phyloP scores from a whole-genome alignment of 2,888 invertebrate genomes.

The Opisthograptis luteolata region DNA sequence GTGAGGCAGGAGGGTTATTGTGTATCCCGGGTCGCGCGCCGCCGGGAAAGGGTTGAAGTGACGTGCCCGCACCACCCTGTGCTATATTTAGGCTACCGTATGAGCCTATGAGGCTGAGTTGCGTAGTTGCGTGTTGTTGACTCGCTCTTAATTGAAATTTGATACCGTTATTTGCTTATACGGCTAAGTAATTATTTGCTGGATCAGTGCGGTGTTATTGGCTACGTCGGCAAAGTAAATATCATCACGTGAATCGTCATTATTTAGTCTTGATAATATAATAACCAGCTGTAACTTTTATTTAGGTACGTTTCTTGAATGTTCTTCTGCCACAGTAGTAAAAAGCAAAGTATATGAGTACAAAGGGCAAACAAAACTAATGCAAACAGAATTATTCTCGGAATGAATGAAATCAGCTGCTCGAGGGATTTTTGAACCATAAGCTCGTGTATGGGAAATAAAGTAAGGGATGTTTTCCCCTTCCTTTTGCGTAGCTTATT shows the following conservation, averaged over 20 bases:
- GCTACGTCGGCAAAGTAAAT: constrained; percentile 12
- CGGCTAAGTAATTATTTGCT: constrained; percentile 1
- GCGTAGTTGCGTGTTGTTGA: constrained; percentile 1
- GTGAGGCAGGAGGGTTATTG: constrained; percentile 57
- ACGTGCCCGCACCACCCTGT: constrained; percentile 25
- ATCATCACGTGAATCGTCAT: not conserved
- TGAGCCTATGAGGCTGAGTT: not conserved
- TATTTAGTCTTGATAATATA: not conserved
- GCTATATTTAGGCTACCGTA: constrained; percentile 11
- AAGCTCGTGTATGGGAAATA: constrained; percentile 40
- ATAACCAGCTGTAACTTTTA: not conserved
- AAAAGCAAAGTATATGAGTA: not conserved
- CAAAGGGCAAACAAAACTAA: constrained; percentile 9
- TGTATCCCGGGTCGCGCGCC: constrained; percentile 47
- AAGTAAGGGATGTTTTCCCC: constrained; percentile 54
- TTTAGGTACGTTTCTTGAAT: too few relatives aligned
- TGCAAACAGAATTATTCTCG: constrained; percentile 24
- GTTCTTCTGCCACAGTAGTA: too few relatives aligned
- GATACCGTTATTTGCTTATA: constrained; percentile 34
- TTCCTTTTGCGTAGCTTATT: constrained; percentile 1
- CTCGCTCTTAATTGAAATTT: constrained; percentile 47
- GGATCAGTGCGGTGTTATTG: constrained; percentile 12
- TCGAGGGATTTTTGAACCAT: constrained; percentile 50
- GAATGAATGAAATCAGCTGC: constrained; percentile 73
- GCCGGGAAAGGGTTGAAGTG: constrained; percentile 66